Evolutionary conservation across 2,113 vertebrate species (phyloP), one percentile per base, ranked within the genome.

Genomic region (Lagopus leucura): DNA sequence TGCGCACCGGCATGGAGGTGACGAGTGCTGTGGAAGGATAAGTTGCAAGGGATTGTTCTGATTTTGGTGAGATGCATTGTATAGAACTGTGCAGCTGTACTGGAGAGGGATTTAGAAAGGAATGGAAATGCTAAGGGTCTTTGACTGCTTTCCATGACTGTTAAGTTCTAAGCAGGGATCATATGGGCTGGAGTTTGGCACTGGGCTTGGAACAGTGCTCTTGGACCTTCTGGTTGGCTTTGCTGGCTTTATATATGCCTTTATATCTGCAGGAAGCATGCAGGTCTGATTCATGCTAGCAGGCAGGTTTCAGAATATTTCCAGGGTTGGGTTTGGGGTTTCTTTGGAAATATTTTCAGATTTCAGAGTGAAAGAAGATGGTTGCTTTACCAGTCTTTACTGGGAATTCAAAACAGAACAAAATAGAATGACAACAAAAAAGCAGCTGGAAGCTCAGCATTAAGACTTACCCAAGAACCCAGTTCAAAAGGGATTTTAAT

Each of bases 401-500:
- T 40, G 71, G 43, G 58, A 82, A 82, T 91, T 65, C n/a, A 79
- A 65, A 80, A 52, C 42, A 67, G n/a, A 40, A 27, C 1, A 13
- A 30, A 24, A 8, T 1, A 40, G 36, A 47, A 21, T 25, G 36
- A 66, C 4, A 19, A 57, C 5, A 55, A 64, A 42, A 34, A 81
- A 45, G 30, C 40, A 71, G 69, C 34, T 86, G 52, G 71, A 72
- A 89, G 58, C 74, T 18, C 10, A 45, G 74, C 21, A 75, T 94
- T 82, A 89, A 82, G 88, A 82, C 63, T 88, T 72, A 52, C 28
- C 82, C 34, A 8, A 72, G 79, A 85, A 93, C 28, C 28, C 73
- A 69, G 58, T 88, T 88, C 42, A 63, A 75, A 82, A 67, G n/a
- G 58, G 79, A 82, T 82, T 95, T 93, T 82, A 85, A 82, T 87